Evolutionary conservation across 2,113 vertebrate species (phyloP), one percentile per base, ranked within the genome.

Genomic region (Caretta caretta): DNA sequence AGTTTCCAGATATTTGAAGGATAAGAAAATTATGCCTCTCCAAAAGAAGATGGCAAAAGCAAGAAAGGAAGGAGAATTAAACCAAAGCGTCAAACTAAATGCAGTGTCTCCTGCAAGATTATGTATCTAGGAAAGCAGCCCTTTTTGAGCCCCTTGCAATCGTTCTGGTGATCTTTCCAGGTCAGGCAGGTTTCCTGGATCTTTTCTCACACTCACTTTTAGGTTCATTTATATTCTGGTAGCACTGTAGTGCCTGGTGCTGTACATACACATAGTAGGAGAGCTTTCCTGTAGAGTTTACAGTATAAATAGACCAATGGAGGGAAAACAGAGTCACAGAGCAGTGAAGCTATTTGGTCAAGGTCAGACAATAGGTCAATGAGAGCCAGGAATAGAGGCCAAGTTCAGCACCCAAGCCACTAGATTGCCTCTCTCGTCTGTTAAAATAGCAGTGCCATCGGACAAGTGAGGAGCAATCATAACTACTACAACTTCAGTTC

Each of bases 1-100:
- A 90, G 78, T 69, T 3, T 0, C 79, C 95, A 96, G 94, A 97
- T 94, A 93, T 96, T 93, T 96, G 48, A 85, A 80, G 93, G 92
- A 79, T 79, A 89, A 59, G 17, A 11, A 89, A 19, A n/a, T 3
- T 54, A 29, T 3, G 65, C 27, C 69, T n/a, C 59, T 42, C 48
- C 9, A 83, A 69, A 91, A 50, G 6, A 92, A 84, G 10, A 11
- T 90, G 20, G 93, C 93, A 46, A 76, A 87, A 91, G 24, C 42
- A 24, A 57, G 85, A 79, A 2, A 5, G 6, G 65, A 93, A 12
- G 24, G 72, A 83, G 1, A 90, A 84, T 46, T 72, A 4, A 54
- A 1, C 4, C 92, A 88, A 57, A 6, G 62, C 2, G 86, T 86
- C 3, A 3, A 89, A 86, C 3, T 48, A 7, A 25, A 76, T 94